Conservation (phyloP, 2,888 invertebrate species). For the Andrena bicolor region DNA sequence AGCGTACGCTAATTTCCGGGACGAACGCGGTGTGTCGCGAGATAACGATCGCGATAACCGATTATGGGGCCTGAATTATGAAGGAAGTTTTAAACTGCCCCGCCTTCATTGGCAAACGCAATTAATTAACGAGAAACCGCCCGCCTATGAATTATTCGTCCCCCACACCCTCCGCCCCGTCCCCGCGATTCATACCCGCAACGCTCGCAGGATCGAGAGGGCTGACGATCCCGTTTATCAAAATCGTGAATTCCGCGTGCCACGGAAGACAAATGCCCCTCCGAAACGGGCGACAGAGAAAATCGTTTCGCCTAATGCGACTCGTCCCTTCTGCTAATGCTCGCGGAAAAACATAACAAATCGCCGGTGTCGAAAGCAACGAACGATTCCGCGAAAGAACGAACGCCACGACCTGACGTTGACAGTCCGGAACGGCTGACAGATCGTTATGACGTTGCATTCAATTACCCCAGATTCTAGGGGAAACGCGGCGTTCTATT, state of each 20-base stretch:
- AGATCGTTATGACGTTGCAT: slow-evolving; percentile 68
- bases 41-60: slow-evolving; percentile 71
- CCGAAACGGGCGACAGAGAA: slow-evolving; percentile 74
- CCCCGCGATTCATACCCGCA: slow-evolving; percentile 8
- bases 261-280: slow-evolving; percentile 73
- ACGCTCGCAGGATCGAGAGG: slow-evolving; percentile 13
- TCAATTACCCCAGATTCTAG: slow-evolving; percentile 65
- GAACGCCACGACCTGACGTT: slow-evolving; percentile 68
- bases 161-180: not conserved
- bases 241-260: slow-evolving; percentile 20
- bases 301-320: slow-evolving; percentile 66
- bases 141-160: slow-evolving; percentile 74
- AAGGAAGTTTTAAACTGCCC: slow-evolving; percentile 75
- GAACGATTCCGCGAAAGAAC: slow-evolving; percentile 42
- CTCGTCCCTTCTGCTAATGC: slow-evolving; percentile 53
- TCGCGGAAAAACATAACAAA: slow-evolving; percentile 75
- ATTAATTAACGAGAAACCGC: slow-evolving; percentile 75
- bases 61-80: slow-evolving; percentile 72
- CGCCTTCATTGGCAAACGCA: slow-evolving; percentile 74
- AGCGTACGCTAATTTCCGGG: slow-evolving; percentile 60
- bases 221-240: slow-evolving; percentile 35
- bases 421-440: slow-evolving; percentile 55
- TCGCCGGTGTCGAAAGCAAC: slow-evolving; percentile 71
- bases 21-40: slow-evolving; percentile 53
- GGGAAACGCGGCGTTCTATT: slow-evolving; percentile 21